phyloP scores from a whole-genome alignment of 2,797 vertebrate genomes.

The Catostomus latipinnis region DNA sequence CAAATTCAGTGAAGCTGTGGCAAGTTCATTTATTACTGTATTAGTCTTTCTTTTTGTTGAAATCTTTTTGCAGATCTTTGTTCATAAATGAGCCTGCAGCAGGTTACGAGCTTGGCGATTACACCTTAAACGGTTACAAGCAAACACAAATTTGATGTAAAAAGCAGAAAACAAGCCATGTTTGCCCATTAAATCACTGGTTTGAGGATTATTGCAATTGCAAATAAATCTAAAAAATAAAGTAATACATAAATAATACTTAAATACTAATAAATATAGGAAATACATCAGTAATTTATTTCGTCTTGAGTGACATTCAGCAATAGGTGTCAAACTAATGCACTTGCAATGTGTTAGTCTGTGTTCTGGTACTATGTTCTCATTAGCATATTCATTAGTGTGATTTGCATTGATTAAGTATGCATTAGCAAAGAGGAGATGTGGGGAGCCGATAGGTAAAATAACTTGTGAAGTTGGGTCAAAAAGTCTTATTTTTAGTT shows the following conservation, averaged over 20 bases:
- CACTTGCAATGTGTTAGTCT: conserved; percentile 24
- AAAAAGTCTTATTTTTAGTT: no score
- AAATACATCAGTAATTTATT: no score
- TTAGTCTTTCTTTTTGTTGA: conserved; percentile 3
- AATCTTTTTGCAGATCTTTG: neutral
- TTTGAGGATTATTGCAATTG: neutral
- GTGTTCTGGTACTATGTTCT: conserved; percentile 30
- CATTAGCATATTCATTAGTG: conserved; percentile 50
- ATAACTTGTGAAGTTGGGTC: neutral
- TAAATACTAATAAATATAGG: no score
- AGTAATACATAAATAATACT: no score
- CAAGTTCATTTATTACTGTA: conserved; percentile 45
- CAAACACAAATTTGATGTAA: neutral
- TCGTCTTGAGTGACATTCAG: conserved; percentile 12
- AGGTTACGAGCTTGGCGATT: neutral
- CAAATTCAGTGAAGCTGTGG: conserved; percentile 22
- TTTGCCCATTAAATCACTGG: neutral
- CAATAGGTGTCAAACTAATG: conserved; percentile 32
- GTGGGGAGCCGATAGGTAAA: conserved; percentile 36
- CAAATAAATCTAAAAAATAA: no score
- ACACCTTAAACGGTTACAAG: neutral
- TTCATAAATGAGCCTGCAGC: neutral
- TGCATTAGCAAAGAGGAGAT: conserved; percentile 36
- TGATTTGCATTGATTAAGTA: conserved; percentile 37
- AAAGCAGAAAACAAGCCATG: neutral